phyloP scores from a whole-genome alignment of 2,888 invertebrate genomes.

The Pachycephus smyrnensis region DNA sequence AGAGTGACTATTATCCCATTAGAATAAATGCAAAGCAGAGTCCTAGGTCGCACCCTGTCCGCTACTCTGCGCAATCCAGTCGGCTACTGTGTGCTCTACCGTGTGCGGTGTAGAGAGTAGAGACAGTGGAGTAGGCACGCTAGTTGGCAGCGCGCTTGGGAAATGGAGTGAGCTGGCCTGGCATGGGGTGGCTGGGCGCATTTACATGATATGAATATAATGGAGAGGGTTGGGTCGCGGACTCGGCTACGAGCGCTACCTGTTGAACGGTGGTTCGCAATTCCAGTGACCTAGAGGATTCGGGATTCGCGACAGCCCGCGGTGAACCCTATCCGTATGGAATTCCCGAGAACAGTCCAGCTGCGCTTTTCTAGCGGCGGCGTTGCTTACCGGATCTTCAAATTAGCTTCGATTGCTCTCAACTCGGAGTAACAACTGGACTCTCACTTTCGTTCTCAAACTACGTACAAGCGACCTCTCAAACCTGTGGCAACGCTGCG shows the following conservation, averaged over 20 bases:
- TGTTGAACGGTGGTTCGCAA: slow-evolving; percentile 61
- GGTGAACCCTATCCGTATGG: no score
- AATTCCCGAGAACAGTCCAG: no score
- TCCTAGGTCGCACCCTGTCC: slow-evolving; percentile 20
- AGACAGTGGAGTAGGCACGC: background rate
- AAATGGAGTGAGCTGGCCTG: background rate
- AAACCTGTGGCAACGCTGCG: no score
- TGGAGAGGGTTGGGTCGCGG: slow-evolving; percentile 57
- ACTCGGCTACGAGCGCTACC: slow-evolving; percentile 58
- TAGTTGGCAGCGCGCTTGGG: background rate
- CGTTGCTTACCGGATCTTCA: no score
- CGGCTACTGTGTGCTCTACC: no score
- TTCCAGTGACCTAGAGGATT: slow-evolving; percentile 56
- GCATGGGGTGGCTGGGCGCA: slow-evolving; percentile 47
- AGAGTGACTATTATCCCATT: slow-evolving; percentile 50
- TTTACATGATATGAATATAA: slow-evolving; percentile 67
- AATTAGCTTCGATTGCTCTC: no score
- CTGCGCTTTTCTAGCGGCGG: no score
- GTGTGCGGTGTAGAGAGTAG: no score
- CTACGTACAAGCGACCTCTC: no score
- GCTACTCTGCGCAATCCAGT: no score
- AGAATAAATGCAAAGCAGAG: slow-evolving; percentile 56
- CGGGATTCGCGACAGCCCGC: background rate
- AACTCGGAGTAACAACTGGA: no score
- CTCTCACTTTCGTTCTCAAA: no score